A percentile compares a stretch with the other conserved stretches of the same genome.
These are phyloP conservation scores for Copsychus sechellarum DNA, from an alignment of 2,113 vertebrate genomes.

Conservation along the genomic window DNA sequence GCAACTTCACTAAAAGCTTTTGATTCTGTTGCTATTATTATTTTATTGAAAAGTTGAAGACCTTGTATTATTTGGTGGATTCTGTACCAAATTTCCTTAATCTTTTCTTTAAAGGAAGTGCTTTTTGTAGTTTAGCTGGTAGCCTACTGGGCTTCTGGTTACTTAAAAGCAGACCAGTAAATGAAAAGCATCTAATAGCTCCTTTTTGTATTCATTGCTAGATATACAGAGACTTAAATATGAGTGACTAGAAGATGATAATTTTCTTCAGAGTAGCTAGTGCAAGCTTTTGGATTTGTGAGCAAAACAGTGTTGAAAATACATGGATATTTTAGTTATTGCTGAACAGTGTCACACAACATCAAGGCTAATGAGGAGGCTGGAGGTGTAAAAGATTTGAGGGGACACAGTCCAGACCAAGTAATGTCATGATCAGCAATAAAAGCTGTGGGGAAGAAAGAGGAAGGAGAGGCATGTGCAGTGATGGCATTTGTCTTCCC, in stretches of 20 bases:
- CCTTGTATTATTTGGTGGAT: neutral
- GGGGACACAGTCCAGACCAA: neutral
- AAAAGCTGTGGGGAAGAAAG: neutral
- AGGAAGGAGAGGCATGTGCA: neutral
- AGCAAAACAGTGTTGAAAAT: neutral
- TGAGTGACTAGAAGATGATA: neutral
- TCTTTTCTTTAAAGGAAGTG: neutral
- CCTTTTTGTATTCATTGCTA: neutral
- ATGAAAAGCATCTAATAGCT: neutral
- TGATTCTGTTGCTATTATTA: neutral
- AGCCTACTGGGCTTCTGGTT: neutral
- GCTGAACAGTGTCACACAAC: neutral
- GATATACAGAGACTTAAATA: neutral
- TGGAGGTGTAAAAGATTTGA: neutral
- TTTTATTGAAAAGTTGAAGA: neutral
- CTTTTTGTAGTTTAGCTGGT: neutral
- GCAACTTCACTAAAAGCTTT: neutral
- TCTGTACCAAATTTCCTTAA: neutral
- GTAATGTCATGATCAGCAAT: neutral
- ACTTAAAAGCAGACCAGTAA: neutral
- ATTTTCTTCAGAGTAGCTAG: neutral
- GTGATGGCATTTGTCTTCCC: neutral
- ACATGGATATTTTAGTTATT: neutral
- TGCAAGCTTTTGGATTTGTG: neutral
- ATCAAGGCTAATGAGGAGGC: accelerated